phyloP scores from a whole-genome alignment of 1,140 invertebrate genomes.

The Pectinophora gossypiella region DNA sequence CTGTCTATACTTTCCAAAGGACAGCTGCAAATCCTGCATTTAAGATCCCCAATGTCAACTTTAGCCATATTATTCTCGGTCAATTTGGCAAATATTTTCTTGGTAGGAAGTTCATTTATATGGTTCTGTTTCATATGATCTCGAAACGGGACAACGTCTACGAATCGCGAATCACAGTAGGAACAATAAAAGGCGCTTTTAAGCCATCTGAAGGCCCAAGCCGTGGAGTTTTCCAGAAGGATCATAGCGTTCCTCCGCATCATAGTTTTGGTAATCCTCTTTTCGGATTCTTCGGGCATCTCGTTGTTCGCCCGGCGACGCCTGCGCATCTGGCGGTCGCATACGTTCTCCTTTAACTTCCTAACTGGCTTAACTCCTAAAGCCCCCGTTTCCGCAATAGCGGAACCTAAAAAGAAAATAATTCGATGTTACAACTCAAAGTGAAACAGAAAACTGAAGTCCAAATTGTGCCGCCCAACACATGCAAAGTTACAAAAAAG shows the following conservation, averaged over 20 bases:
- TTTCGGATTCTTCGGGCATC: slow-evolving; percentile 54
- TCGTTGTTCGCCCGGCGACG: slow-evolving; percentile 56
- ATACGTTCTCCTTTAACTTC: slow-evolving; percentile 58
- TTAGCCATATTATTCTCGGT: slow-evolving; percentile 71
- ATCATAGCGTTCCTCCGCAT: slow-evolving; percentile 59
- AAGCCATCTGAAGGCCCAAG: slow-evolving; percentile 63
- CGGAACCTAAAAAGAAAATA: slow-evolving; percentile 66
- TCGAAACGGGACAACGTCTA: slow-evolving; percentile 36
- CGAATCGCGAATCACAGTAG: slow-evolving; percentile 53
- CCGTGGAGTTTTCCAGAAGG: slow-evolving; percentile 56
- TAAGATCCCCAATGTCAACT: slow-evolving; percentile 47
- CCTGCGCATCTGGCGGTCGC: slow-evolving; percentile 54
- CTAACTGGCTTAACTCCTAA: slow-evolving; percentile 41
- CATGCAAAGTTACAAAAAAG: too few species aligned
- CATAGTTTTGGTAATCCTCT: slow-evolving; percentile 57
- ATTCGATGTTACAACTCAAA: slow-evolving; percentile 26
- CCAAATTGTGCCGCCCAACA: neutral
- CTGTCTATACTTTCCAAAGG: slow-evolving; percentile 30
- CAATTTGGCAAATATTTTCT: slow-evolving; percentile 55
- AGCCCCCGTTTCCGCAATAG: slow-evolving; percentile 35
- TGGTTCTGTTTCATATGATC: slow-evolving; percentile 42
- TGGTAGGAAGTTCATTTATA: slow-evolving; percentile 36
- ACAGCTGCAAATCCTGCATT: slow-evolving; percentile 58
- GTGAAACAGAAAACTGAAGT: slow-evolving; percentile 6
- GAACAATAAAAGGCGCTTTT: slow-evolving; percentile 56